These are phyloP conservation scores for Tokudaia tokunoshimensis DNA, from an alignment of 2,797 vertebrate species.

Conservation along the genomic window DNA sequence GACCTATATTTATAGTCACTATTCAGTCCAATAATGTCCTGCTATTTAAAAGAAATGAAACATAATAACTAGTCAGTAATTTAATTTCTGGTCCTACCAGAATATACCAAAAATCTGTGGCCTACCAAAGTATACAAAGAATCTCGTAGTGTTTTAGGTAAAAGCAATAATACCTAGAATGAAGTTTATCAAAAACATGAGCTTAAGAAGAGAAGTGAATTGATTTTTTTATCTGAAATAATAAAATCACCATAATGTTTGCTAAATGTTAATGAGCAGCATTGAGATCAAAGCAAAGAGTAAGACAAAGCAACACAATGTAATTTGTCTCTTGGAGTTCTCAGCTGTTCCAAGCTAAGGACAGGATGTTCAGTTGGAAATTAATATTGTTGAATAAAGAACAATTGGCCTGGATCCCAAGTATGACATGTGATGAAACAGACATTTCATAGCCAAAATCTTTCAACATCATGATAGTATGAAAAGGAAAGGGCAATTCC, in stretches of 20 bases:
- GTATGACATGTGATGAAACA: not conserved
- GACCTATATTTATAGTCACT: not conserved
- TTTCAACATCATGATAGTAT: not conserved
- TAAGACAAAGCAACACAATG: not conserved
- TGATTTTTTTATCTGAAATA: conserved; percentile 14
- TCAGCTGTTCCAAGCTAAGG: not conserved
- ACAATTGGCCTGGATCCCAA: not conserved
- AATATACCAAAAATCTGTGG: not conserved
- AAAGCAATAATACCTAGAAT: conserved; percentile 4
- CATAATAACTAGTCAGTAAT: not conserved
- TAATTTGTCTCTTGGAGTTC: not conserved
- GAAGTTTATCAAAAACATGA: not conserved
- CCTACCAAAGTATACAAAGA: not conserved
- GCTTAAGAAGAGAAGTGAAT: not conserved
- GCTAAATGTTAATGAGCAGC: not conserved
- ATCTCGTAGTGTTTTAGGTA: not conserved
- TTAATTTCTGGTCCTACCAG: not conserved
- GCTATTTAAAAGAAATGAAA: not conserved
- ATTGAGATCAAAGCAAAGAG: not conserved
- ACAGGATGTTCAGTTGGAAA: not conserved
- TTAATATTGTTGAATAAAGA: not conserved
- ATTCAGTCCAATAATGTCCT: not conserved
- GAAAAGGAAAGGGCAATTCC: not conserved
- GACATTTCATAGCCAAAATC: not conserved
- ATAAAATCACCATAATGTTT: not conserved